These are phyloP conservation scores for Brachionus calyciflorus DNA, from an alignment of 1,140 invertebrate species.

Conservation along the genomic window DNA sequence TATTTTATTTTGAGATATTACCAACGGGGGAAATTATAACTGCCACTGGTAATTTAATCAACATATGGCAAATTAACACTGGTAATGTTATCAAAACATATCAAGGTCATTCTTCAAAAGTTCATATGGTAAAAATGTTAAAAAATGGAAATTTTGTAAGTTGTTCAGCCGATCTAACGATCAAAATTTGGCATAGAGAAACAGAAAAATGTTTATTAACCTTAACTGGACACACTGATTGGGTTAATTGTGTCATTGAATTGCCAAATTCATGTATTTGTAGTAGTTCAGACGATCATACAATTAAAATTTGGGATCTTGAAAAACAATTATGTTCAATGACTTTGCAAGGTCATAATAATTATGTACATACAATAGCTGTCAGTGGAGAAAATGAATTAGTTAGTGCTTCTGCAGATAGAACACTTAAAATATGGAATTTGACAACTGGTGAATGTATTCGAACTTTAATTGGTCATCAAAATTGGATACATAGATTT, in stretches of 20 bases:
- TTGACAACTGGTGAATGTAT: background rate
- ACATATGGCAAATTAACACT: constrained; percentile 3
- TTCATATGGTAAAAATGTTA: background rate
- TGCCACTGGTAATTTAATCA: background rate
- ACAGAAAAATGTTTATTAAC: background rate
- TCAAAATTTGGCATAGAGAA: background rate
- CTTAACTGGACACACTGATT: background rate
- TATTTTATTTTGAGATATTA: background rate
- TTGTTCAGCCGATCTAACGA: background rate
- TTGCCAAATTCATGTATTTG: background rate
- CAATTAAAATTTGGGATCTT: background rate
- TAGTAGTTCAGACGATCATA: background rate
- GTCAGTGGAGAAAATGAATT: background rate
- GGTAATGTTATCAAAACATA: background rate
- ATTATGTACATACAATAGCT: constrained; percentile 2
- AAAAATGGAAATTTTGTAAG: background rate
- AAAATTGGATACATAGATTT: background rate
- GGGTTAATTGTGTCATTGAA: constrained; percentile 13
- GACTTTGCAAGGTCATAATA: background rate
- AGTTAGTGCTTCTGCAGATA: constrained; percentile 14
- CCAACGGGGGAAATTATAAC: background rate
- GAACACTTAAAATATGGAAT: constrained; percentile 15
- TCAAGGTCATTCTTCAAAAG: background rate
- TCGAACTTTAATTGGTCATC: background rate
- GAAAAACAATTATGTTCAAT: background rate